Evolutionary conservation across 2,888 invertebrate genomes (phyloP).

Genomic region (Pseudoips prasinana): DNA sequence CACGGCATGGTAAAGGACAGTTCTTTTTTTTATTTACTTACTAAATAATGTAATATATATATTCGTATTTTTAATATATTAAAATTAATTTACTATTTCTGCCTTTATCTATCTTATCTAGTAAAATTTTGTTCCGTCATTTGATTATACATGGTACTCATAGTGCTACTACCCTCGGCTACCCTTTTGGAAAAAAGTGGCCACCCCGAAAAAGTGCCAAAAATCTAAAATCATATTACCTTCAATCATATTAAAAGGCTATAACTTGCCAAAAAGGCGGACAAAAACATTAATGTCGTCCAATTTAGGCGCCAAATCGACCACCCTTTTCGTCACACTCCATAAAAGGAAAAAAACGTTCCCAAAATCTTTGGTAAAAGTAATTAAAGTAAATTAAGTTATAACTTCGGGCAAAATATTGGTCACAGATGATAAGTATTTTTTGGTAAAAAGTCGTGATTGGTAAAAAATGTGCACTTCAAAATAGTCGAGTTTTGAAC

Average conservation of each 20-base stretch:
- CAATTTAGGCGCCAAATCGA: conserved; percentile 63
- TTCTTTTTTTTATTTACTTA: no score
- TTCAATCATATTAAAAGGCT: conserved; percentile 46
- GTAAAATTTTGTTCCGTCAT: no score
- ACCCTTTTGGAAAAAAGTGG: conserved; percentile 16
- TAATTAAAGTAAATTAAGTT: conserved; percentile 64
- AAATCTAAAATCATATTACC: conserved; percentile 36
- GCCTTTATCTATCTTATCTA: no score
- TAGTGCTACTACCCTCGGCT: no score
- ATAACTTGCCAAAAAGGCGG: conserved; percentile 41
- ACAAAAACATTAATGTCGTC: conserved; percentile 43
- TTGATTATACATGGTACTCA: no score
- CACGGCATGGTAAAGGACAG: no score
- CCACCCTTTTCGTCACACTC: conserved; percentile 66
- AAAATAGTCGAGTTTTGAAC: background rate
- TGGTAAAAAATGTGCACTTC: conserved; percentile 10
- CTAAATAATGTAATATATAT: no score
- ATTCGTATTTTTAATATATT: no score
- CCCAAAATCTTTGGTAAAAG: conserved; percentile 41
- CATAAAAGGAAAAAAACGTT: conserved; percentile 46
- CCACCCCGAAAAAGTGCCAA: conserved; percentile 29
- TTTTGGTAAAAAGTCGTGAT: conserved; percentile 7
- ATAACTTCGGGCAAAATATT: conserved; percentile 46
- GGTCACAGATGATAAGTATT: conserved; percentile 32
- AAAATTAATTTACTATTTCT: no score